Base-by-base conservation (phyloP, 2,888 invertebrate genomes). In the Aleiodes alternator region DNA sequence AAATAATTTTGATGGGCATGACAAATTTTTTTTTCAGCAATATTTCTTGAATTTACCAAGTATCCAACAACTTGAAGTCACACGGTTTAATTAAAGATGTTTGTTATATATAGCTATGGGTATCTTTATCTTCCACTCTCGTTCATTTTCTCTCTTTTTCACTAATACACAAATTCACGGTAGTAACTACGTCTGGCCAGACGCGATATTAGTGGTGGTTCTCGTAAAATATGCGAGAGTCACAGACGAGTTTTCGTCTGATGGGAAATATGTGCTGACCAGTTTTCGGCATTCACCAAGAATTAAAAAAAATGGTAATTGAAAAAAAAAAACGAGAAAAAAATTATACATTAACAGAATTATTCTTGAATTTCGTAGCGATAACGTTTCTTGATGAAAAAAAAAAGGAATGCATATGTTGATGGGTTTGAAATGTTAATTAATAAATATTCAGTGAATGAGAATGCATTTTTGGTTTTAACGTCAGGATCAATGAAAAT, bases 11-110 rank as follows among this genome's bases (percentile, higher is more conserved):
- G 38, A 73, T 59, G 69, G 38, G 50, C n/a, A 34, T 51, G 59
- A 38, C 43, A 12, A 31, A 31, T 51, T 61, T 6, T 34, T 69
- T 76, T 77, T 75, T 77, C 9, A 43, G 75, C 50, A 64, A 55
- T 74, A 61, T 69, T 77, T 78, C 76, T 73, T 61, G 55, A 61
- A 74, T 74, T 43, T 31, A 29, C 14, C 31, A 57, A 29, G 11
- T 31, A 29, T 11, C 55, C 48, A 43, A 50, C 53, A 51, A 53
- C 56, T 50, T 34, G 68, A 72, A 61, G 55, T 23, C 55, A 51
- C 57, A 55, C 73, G 51, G 71, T 80, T 80, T 80, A 79, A 82
- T 80, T 80, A 78, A 79, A 80, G 69, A 78, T 66, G 66, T 75
- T 69, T 69, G 53, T 75, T 77, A 75, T 78, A 79, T 76, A 79